Conservation (phyloP, 1,140 invertebrate genomes). For the Aphelenchoides besseyi region DNA sequence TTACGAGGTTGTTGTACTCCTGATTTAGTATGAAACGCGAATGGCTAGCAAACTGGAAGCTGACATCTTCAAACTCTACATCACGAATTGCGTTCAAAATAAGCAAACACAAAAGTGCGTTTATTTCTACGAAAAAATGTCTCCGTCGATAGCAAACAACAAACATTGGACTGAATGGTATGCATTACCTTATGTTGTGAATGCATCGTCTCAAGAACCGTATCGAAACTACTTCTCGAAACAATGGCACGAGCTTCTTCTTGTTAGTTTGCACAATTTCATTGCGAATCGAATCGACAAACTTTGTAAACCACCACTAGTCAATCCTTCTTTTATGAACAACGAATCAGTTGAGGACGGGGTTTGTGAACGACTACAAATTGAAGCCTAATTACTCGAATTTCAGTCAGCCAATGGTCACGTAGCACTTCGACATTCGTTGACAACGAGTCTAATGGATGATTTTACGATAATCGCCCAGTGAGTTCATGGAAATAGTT, state of each 20-base stretch:
- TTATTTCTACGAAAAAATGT: constrained; percentile 85
- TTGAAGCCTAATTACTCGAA: constrained; percentile 65
- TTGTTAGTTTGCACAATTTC: constrained; percentile 90
- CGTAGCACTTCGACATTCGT: constrained; percentile 63
- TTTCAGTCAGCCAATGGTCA: constrained; percentile 41
- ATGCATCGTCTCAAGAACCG: constrained; percentile 80
- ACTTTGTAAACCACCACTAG: constrained; percentile 64
- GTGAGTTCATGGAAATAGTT: too few species aligned
- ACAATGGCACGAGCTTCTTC: constrained; percentile 88
- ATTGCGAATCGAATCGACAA: constrained; percentile 75
- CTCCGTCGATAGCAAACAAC: constrained; percentile 79
- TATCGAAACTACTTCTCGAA: constrained; percentile 84
- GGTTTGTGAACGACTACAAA: constrained; percentile 74
- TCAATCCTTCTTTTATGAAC: constrained; percentile 72
- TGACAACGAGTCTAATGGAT: constrained; percentile 75
- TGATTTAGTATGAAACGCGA: constrained; percentile 58
- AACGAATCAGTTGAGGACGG: constrained; percentile 69
- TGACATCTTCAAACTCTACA: constrained; percentile 80
- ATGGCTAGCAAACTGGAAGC: constrained; percentile 82
- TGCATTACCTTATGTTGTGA: constrained; percentile 85
- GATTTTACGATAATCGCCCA: constrained; percentile 86
- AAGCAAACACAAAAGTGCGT: constrained; percentile 78
- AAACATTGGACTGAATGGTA: constrained; percentile 78
- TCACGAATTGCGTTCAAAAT: constrained; percentile 78
- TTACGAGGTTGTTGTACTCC: constrained; percentile 9